Evolutionary conservation across 2,888 invertebrate species (phyloP).

Genomic region (Scaptomyza parva): DNA sequence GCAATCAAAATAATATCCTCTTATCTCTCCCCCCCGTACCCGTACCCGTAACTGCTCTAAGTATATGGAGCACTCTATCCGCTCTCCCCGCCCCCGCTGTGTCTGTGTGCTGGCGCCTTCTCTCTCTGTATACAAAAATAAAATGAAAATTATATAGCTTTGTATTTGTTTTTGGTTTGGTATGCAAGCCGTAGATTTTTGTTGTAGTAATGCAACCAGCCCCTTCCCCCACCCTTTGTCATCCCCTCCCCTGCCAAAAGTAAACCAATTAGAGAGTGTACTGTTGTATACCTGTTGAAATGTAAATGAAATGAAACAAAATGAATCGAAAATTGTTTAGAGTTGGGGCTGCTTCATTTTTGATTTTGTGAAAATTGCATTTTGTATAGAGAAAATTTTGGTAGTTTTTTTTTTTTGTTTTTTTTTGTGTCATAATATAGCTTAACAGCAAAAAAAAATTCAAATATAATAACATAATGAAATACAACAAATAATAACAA

Average conservation of each 20-base stretch:
- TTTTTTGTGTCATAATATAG: constrained; percentile 43
- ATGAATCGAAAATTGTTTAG: constrained; percentile 7
- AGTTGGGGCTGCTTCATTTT: constrained; percentile 54
- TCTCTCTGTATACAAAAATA: constrained; percentile 13
- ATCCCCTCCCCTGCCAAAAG: neutral
- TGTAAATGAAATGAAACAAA: constrained; percentile 15
- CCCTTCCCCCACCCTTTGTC: neutral
- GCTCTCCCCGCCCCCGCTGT: constrained; percentile 1
- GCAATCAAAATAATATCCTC: neutral
- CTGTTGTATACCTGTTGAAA: constrained; percentile 1
- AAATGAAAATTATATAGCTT: constrained; percentile 10
- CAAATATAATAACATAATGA: constrained; percentile 22
- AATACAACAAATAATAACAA: constrained; percentile 23
- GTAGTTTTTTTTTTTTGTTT: constrained; percentile 29
- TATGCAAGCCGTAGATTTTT: constrained; percentile 42
- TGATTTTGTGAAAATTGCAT: constrained; percentile 53
- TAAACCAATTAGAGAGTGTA: constrained; percentile 31
- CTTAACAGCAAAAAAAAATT: constrained; percentile 33
- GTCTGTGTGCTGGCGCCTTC: constrained; percentile 5
- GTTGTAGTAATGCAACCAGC: constrained; percentile 41
- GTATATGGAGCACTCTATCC: neutral
- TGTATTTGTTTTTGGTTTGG: constrained; percentile 27
- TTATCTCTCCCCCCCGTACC: no score
- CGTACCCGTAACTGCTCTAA: neutral
- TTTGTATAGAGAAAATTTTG: constrained; percentile 55